Percentiles rank a stretch among this genome's conserved stretches.
These are phyloP conservation scores for Burhinus bistriatus DNA, from an alignment of 2,113 vertebrate genomes.

Conservation along the genomic window DNA sequence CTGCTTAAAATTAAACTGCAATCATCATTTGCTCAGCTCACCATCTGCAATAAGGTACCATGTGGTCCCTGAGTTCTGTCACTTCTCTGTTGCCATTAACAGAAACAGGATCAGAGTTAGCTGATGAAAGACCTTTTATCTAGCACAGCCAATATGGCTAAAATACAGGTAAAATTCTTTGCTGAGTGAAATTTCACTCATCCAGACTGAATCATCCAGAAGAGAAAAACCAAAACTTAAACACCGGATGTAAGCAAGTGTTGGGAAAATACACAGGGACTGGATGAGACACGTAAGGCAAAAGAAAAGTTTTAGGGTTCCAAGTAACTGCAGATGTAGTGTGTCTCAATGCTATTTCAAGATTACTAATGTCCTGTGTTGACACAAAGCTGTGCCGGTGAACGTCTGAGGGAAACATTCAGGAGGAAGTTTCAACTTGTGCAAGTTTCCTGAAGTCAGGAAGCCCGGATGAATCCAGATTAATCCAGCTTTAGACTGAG, in stretches of 20 bases:
- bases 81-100: not conserved
- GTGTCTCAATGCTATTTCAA: not conserved
- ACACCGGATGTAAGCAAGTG: not conserved
- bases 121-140: not conserved
- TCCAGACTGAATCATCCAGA: not conserved
- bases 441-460: not conserved
- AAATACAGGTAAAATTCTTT: not conserved
- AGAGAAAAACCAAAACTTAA: not conserved
- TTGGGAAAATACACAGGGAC: not conserved
- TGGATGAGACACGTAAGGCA: not conserved
- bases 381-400: not conserved
- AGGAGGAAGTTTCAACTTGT: not conserved
- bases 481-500: not conserved
- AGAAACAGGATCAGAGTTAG: not conserved
- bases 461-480: not conserved
- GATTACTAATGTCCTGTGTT: not conserved
- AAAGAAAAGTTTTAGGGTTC: not conserved
- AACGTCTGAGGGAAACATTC: not conserved
- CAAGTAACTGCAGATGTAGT: not conserved
- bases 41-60: not conserved
- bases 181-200: not conserved
- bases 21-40: not conserved
- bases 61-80: not conserved
- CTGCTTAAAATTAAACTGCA: conserved; percentile 22
- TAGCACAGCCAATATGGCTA: not conserved